Evolutionary conservation across 2,888 invertebrate species (phyloP).

Genomic region (Phanerotoma sp.): DNA sequence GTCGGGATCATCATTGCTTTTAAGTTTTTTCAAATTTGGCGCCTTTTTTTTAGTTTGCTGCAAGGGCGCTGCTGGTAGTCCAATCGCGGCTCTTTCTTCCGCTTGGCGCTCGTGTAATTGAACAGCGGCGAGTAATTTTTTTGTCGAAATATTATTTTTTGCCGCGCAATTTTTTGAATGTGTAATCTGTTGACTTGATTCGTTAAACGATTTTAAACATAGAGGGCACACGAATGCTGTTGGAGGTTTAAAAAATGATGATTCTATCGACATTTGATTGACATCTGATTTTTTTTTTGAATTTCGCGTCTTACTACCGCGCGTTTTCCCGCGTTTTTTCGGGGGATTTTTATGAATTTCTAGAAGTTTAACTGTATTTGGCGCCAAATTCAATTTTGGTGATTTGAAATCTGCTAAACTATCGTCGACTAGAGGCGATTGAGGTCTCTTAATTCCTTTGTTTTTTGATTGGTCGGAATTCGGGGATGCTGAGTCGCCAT

Average conservation of each 20-base stretch:
- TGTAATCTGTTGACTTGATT: constrained; percentile 33
- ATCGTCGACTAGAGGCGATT: constrained; percentile 35
- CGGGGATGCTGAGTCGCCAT: no score
- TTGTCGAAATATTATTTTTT: constrained; percentile 52
- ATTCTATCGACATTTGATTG: constrained; percentile 44
- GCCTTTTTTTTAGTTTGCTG: constrained; percentile 36
- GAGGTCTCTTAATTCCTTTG: background rate
- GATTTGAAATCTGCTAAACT: constrained; percentile 51
- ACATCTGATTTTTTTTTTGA: constrained; percentile 23
- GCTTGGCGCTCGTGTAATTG: constrained; percentile 55
- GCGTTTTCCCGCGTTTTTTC: constrained; percentile 27
- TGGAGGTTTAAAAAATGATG: constrained; percentile 45
- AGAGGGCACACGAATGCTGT: constrained; percentile 48
- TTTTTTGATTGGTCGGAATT: background rate
- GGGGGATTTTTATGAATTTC: no score
- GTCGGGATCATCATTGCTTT: constrained; percentile 46
- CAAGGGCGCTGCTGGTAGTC: constrained; percentile 51
- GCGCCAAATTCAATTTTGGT: constrained; percentile 33
- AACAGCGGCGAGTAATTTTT: constrained; percentile 51
- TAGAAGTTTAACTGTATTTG: constrained; percentile 27
- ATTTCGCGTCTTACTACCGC: constrained; percentile 5
- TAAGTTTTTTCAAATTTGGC: constrained; percentile 32
- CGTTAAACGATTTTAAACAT: constrained; percentile 50
- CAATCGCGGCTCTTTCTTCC: constrained; percentile 53
- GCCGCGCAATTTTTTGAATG: constrained; percentile 56